Evolutionary conservation across 1,140 invertebrate species (phyloP), one percentile per base, ranked within the genome.

Genomic region (Vanessa tameamea): DNA sequence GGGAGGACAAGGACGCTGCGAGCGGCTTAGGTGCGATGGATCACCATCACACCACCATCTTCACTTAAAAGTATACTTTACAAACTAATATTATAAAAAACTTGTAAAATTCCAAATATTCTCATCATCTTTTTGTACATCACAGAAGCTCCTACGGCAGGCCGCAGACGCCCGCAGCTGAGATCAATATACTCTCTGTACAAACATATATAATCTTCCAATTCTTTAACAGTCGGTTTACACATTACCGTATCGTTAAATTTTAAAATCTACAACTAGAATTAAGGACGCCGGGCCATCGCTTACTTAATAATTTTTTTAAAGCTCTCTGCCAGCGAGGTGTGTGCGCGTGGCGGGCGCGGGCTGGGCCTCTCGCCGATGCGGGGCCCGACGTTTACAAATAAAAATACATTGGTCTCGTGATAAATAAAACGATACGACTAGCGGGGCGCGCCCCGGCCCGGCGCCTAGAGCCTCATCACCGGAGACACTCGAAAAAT

Each of bases 61-160:
- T 90, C 85, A 90, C 90, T 92, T 92, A 90, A 88, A 87, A 87
- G 85, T 88, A 87, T 88, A 87, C 82, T 86, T 87, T 90, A 92
- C 88, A 90, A 89, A 91, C 89, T 92, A 92, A 91, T 82, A 82
- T 91, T 90, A 91, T 92, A 91, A 92, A 91, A 92, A 92, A 90
- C 87, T 90, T 91, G 90, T 91, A 92, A 91, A 90, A 87, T 87
- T 85, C 86, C 83, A 92, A 89, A 91, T 90, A 91, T 92, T 86
- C 85, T 89, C 81, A 79, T 85, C 37, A 31, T 87, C 83, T 83
- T 83, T 90, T 92, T 92, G 89, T 92, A 91, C 89, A 92, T 92
- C 87, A 91, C 90, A 92, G 86, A 90, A 89, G 82, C 87, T 88
- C 83, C 84, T 85, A 84, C 80, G 77, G 76, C 71, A 66, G 76